Evolutionary conservation across 2,113 vertebrate genomes (phyloP).

Genomic region (Pygathrix nemaeus): DNA sequence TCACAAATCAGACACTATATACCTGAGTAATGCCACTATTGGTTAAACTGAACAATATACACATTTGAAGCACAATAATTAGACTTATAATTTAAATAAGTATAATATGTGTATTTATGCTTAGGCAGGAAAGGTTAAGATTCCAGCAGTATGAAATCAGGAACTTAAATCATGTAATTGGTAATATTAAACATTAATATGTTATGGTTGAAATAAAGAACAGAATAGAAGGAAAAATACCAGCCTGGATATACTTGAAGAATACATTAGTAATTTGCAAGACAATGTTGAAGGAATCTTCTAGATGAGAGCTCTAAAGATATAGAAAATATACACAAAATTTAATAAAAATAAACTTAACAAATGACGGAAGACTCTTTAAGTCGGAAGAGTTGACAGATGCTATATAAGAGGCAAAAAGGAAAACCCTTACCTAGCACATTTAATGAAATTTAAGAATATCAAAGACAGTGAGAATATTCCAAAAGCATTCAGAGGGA

Average conservation of each 20-base stretch:
- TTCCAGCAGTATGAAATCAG: background rate
- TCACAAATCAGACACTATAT: background rate
- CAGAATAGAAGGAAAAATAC: background rate
- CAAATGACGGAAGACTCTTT: background rate
- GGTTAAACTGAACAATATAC: background rate
- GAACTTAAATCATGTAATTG: background rate
- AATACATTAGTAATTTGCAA: background rate
- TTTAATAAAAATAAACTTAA: background rate
- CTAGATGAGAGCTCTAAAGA: background rate
- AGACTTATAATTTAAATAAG: background rate
- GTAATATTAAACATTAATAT: constrained; percentile 3
- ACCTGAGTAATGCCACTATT: background rate
- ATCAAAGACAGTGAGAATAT: background rate
- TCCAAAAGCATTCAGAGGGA: background rate
- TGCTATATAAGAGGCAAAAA: background rate
- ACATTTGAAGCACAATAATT: background rate
- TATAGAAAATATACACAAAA: background rate
- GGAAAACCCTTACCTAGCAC: background rate
- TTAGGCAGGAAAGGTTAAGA: background rate
- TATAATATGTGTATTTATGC: background rate
- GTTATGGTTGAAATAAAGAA: background rate
- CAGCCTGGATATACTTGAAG: background rate
- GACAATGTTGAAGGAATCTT: background rate
- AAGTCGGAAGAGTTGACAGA: background rate
- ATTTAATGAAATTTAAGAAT: background rate